Conservation (phyloP, 2,888 invertebrate species). For the Melikaiella ostensackeni region DNA sequence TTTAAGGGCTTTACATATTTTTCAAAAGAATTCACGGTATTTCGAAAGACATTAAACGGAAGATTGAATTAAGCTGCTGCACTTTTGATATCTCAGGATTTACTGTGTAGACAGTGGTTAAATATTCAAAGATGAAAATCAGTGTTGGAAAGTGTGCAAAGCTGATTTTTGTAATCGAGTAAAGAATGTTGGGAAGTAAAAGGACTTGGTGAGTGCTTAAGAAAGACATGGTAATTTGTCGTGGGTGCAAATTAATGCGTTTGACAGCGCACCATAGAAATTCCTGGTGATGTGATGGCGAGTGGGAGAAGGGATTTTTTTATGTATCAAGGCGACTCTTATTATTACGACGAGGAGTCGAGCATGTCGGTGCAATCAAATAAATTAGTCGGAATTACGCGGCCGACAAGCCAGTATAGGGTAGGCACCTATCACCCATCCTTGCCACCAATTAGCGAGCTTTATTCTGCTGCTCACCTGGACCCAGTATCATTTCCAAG, state of each 20-base stretch:
- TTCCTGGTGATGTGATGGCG: neutral
- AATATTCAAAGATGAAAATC: neutral
- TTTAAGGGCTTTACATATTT: no score
- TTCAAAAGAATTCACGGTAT: no score
- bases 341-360: slow-evolving; percentile 58
- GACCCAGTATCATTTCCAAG: slow-evolving; percentile 37
- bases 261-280: slow-evolving; percentile 14
- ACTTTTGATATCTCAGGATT: no score
- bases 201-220: neutral
- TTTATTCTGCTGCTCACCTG: slow-evolving; percentile 56
- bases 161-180: neutral
- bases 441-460: slow-evolving; percentile 65
- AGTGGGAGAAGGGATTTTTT: slow-evolving; percentile 16
- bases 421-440: slow-evolving; percentile 55
- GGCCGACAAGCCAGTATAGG: slow-evolving; percentile 51
- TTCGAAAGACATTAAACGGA: no score
- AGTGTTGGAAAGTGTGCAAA: neutral
- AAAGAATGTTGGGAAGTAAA: neutral
- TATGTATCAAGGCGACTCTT: slow-evolving; percentile 50
- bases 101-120: no score
- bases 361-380: slow-evolving; percentile 66
- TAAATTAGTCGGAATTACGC: slow-evolving; percentile 71
- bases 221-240: slow-evolving; percentile 1
- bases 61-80: no score
- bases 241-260: slow-evolving; percentile 22